Percentiles rank a stretch among this genome's conserved stretches.
Evolutionary conservation across 2,113 vertebrate species (phyloP).

Genomic region (Mirza zaza): DNA sequence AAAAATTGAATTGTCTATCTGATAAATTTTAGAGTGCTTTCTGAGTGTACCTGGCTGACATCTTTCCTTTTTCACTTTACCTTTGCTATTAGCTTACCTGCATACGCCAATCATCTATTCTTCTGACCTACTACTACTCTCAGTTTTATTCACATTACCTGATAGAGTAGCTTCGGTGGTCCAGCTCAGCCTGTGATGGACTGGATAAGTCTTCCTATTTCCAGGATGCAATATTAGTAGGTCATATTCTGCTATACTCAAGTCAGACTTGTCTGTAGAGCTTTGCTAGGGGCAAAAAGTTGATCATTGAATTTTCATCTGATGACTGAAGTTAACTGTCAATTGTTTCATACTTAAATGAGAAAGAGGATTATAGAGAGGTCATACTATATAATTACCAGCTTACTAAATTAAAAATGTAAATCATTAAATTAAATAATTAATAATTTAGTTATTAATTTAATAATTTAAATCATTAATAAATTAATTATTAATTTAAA

Average conservation of each 20-base stretch:
- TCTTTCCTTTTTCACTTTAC: neutral
- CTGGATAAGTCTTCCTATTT: neutral
- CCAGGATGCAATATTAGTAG: neutral
- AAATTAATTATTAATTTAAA: too few species aligned
- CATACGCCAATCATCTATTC: neutral
- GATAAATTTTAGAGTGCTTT: neutral
- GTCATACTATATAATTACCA: neutral
- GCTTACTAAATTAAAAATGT: neutral
- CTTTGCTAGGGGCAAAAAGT: fast-evolving
- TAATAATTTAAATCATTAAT: too few species aligned
- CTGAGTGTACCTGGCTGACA: neutral
- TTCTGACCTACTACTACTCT: neutral
- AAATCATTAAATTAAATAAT: too few species aligned
- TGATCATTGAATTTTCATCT: neutral
- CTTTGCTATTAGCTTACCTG: neutral
- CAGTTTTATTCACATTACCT: neutral
- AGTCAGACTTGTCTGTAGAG: neutral
- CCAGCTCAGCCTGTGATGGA: neutral
- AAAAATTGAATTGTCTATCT: neutral
- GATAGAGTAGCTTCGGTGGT: fast-evolving
- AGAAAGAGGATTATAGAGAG: neutral
- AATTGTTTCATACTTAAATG: neutral
- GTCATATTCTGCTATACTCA: fast-evolving
- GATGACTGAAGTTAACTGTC: neutral
- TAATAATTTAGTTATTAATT: neutral